Evolutionary conservation across 2,113 vertebrate species (phyloP).

Genomic region (Pterocles burchelli): DNA sequence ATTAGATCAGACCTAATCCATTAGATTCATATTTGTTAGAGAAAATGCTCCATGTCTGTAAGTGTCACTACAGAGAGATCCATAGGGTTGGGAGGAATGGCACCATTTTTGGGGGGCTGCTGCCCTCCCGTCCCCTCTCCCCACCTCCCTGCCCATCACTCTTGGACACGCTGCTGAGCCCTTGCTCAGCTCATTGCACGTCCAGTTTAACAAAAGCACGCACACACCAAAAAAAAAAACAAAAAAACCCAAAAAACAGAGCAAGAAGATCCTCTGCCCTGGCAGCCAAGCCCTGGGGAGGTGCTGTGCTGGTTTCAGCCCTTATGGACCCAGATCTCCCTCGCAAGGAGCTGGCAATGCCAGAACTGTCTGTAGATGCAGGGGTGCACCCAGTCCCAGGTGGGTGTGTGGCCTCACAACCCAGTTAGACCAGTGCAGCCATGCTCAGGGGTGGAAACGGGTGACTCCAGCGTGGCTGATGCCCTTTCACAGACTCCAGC

Average conservation of each 20-base stretch:
- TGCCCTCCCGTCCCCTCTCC: not conserved
- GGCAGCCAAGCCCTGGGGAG: not conserved
- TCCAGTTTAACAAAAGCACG: not conserved
- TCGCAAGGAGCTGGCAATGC: not conserved
- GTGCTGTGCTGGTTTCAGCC: accelerated
- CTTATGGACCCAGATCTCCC: not conserved
- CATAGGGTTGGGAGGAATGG: not conserved
- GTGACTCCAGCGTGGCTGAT: not conserved
- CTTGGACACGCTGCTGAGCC: accelerated
- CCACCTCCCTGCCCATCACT: not conserved
- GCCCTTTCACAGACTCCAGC: not conserved
- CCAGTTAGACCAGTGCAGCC: not conserved
- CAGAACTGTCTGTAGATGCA: not conserved
- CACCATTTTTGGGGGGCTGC: not conserved
- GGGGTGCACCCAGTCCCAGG: accelerated
- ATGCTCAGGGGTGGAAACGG: accelerated
- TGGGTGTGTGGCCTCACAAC: not conserved
- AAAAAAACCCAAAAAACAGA: not conserved
- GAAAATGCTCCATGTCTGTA: constrained; percentile 60
- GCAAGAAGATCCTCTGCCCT: not conserved
- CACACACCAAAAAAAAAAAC: too few relatives aligned
- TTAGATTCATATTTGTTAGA: constrained; percentile 76
- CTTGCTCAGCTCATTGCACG: not conserved
- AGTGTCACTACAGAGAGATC: constrained; percentile 26
- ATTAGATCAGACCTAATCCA: constrained; percentile 75